These are phyloP conservation scores for Thera obeliscata DNA, from an alignment of 2,888 invertebrate species.

Conservation along the genomic window DNA sequence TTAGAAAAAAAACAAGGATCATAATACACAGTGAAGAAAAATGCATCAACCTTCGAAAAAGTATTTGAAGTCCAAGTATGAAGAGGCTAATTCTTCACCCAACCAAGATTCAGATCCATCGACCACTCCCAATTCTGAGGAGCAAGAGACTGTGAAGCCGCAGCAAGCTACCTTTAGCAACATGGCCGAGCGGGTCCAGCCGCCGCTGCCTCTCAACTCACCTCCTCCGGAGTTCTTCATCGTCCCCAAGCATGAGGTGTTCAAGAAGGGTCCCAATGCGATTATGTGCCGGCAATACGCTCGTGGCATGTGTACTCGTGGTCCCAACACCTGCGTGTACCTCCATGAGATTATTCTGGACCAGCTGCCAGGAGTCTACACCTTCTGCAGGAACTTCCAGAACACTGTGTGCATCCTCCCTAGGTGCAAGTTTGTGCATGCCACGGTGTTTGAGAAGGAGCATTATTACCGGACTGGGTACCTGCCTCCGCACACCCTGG, in stretches of 20 bases:
- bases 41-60: constrained; percentile 63
- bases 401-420: constrained; percentile 57
- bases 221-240: constrained; percentile 54
- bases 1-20: constrained; percentile 30
- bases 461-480: constrained; percentile 60
- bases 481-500: constrained; percentile 59
- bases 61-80: constrained; percentile 59
- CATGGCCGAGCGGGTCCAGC: constrained; percentile 44
- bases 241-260: constrained; percentile 51
- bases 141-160: constrained; percentile 16
- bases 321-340: constrained; percentile 56
- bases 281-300: constrained; percentile 66
- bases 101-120: constrained; percentile 34
- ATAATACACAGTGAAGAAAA: constrained; percentile 51
- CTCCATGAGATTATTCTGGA: constrained; percentile 60
- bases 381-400: constrained; percentile 69
- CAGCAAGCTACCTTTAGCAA: constrained; percentile 8
- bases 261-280: constrained; percentile 24
- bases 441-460: constrained; percentile 67
- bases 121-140: constrained; percentile 16
- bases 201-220: constrained; percentile 58
- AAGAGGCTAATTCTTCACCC: constrained; percentile 45
- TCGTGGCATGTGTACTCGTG: constrained; percentile 62
- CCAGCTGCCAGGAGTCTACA: constrained; percentile 60
- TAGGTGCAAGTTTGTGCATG: constrained; percentile 69